Percentiles rank a stretch among this genome's conserved stretches.
Evolutionary conservation across 2,888 invertebrate species (phyloP).

Genomic region (Holacanthella duospinosa): DNA sequence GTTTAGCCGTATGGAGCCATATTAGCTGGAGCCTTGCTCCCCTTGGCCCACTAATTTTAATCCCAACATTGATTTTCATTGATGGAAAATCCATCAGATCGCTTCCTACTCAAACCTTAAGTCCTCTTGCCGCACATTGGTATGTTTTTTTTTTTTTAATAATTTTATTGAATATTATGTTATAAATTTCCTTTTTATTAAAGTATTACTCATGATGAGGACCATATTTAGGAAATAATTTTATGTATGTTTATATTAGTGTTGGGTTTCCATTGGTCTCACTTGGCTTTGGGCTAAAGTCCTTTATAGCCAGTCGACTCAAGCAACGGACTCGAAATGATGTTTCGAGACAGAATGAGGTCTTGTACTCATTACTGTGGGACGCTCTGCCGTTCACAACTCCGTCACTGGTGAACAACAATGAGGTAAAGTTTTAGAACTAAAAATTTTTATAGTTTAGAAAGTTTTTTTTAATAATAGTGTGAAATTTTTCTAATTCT

Average conservation of each 20-base stretch:
- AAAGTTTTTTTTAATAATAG: no score
- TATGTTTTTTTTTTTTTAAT: constrained; percentile 12
- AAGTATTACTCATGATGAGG: no score
- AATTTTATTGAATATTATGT: not conserved
- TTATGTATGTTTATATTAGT: constrained; percentile 1
- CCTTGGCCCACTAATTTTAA: constrained; percentile 35
- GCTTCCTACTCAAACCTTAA: constrained; percentile 35
- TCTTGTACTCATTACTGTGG: constrained; percentile 32
- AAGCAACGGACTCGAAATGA: constrained; percentile 37
- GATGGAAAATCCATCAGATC: constrained; percentile 37
- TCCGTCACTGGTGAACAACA: constrained; percentile 35
- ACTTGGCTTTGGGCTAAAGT: constrained; percentile 37
- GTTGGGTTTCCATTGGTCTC: constrained; percentile 38
- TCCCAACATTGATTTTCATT: constrained; percentile 36
- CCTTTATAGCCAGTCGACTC: constrained; percentile 35
- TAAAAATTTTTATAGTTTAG: no score
- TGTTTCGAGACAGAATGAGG: constrained; percentile 36
- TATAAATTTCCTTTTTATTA: no score
- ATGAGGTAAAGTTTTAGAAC: constrained; percentile 34
- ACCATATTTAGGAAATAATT: not conserved
- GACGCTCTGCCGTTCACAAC: constrained; percentile 36
- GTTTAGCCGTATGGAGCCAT: constrained; percentile 36
- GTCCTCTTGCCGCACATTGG: constrained; percentile 38
- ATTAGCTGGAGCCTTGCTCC: constrained; percentile 35
- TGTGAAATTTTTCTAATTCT: not conserved